A percentile compares a stretch with the other conserved stretches of the same genome.
phyloP scores from a whole-genome alignment of 2,888 invertebrate genomes.

The Schrankia costaestrigalis region DNA sequence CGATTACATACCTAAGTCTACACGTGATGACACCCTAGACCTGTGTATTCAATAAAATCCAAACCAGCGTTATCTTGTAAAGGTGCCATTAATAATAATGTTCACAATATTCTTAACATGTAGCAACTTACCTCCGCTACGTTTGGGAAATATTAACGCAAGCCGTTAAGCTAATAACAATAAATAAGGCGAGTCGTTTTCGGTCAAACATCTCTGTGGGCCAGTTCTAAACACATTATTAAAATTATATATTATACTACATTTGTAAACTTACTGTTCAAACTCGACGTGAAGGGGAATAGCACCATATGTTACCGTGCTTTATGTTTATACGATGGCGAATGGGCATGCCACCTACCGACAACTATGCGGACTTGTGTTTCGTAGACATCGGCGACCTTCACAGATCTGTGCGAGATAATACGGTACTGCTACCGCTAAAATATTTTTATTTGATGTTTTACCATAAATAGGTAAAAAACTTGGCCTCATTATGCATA shows the following conservation, averaged over 20 bases:
- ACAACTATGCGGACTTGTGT: slow-evolving; percentile 15
- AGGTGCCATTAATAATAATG: slow-evolving; percentile 5
- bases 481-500: slow-evolving; percentile 2
- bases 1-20: no score
- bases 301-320: slow-evolving; percentile 15
- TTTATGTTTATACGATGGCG: slow-evolving; percentile 22
- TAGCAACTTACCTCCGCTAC: slow-evolving; percentile 2
- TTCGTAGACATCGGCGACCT: slow-evolving; percentile 25
- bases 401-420: slow-evolving; percentile 25
- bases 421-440: slow-evolving; percentile 8
- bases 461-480: slow-evolving; percentile 12
- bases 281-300: slow-evolving; percentile 14
- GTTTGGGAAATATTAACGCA: slow-evolving; percentile 13
- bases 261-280: slow-evolving; percentile 14
- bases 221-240: slow-evolving; percentile 27
- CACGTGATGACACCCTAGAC: slow-evolving; percentile 38
- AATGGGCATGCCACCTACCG: slow-evolving; percentile 22
- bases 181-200: slow-evolving; percentile 22
- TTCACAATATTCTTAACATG: not conserved
- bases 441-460: slow-evolving; percentile 13
- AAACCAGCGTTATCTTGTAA: slow-evolving; percentile 8
- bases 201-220: slow-evolving; percentile 15
- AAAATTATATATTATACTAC: slow-evolving; percentile 20
- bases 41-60: slow-evolving; percentile 15
- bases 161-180: slow-evolving; percentile 22